Evolutionary conservation across 1,140 invertebrate genomes (phyloP).

Genomic region (Calephelis virginiensis): DNA sequence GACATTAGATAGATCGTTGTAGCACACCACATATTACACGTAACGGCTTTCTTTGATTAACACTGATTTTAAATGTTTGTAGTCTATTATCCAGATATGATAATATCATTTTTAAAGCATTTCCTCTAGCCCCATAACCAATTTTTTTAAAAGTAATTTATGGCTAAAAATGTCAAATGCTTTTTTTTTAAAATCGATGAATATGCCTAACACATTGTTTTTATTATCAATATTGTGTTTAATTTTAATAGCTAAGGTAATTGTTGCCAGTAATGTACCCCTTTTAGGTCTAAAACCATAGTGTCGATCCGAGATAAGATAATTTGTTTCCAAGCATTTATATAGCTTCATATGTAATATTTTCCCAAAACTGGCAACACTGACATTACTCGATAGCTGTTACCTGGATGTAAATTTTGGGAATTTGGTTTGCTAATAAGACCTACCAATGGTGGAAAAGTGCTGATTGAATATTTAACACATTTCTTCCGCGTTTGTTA

Average conservation of each 20-base stretch:
- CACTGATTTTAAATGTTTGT: not conserved
- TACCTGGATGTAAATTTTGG: not conserved
- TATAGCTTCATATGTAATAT: not conserved
- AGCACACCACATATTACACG: not conserved
- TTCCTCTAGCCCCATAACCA: not conserved
- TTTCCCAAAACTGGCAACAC: not conserved
- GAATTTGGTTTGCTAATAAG: not conserved
- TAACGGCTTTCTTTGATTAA: not conserved
- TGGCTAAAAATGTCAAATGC: not conserved
- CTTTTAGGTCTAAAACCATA: constrained; percentile 3
- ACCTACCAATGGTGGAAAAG: not conserved
- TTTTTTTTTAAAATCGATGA: not conserved
- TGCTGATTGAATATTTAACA: constrained; percentile 4
- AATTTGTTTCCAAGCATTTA: not conserved
- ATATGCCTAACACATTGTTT: not conserved
- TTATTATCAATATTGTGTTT: not conserved
- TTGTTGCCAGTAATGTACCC: not conserved
- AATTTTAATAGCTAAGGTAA: not conserved
- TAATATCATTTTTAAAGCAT: not conserved
- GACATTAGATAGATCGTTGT: not conserved
- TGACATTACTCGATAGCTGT: no score
- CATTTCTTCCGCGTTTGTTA: not conserved
- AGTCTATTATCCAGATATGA: not conserved
- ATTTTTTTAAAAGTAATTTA: not conserved
- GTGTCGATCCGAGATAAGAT: not conserved